These are phyloP conservation scores for Oligia strigilis DNA, from an alignment of 2,888 invertebrate species.

Conservation along the genomic window DNA sequence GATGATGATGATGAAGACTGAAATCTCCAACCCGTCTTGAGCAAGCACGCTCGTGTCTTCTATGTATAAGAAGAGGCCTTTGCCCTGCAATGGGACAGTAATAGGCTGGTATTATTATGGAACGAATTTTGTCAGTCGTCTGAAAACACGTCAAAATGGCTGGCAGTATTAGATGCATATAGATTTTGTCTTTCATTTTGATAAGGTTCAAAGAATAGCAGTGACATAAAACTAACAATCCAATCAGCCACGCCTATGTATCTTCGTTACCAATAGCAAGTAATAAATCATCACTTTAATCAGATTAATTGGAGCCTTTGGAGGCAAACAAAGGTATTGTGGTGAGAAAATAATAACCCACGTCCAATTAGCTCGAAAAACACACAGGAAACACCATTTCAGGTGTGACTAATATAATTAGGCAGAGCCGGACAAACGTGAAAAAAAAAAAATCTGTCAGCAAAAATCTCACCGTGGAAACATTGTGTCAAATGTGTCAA, in stretches of 20 bases:
- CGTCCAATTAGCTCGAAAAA: slow-evolving; percentile 42
- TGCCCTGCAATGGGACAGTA: neutral
- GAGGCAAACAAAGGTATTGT: slow-evolving; percentile 34
- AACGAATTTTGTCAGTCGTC: neutral
- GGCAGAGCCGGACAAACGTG: neutral
- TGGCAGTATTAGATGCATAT: neutral
- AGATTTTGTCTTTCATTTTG: neutral
- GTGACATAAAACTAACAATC: neutral
- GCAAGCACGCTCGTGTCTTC: neutral
- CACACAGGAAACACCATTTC: neutral
- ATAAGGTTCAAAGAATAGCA: neutral
- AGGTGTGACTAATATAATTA: neutral
- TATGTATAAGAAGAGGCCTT: neutral
- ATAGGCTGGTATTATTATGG: neutral
- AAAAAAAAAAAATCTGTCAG: neutral
- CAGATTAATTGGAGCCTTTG: slow-evolving; percentile 30
- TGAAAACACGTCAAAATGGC: no score
- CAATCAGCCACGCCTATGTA: neutral
- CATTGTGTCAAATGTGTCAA: neutral
- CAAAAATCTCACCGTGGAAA: neutral
- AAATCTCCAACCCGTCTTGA: neutral
- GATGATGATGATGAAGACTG: no score
- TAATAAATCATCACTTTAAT: slow-evolving; percentile 37
- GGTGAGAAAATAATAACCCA: slow-evolving; percentile 43
- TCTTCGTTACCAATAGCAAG: neutral